Conservation (phyloP, 2,888 invertebrate genomes). For the Aphodius sticticus region DNA sequence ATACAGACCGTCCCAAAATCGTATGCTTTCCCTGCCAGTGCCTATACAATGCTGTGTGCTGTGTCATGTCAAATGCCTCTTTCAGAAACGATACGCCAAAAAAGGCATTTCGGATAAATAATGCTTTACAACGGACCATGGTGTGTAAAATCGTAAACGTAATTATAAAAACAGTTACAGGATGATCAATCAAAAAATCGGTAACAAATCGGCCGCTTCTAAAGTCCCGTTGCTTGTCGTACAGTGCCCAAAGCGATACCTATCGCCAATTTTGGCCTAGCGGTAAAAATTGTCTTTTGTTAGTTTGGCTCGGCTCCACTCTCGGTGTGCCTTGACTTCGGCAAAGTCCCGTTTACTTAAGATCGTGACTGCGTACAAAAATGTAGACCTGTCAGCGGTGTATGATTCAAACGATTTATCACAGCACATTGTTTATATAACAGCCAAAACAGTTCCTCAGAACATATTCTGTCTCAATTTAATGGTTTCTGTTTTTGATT, state of each 20-base stretch:
- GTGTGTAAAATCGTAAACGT: neutral
- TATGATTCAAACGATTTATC: neutral
- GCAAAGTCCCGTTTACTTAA: neutral
- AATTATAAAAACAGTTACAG: constrained; percentile 4
- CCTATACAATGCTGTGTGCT: no score
- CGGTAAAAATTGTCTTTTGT: constrained; percentile 4
- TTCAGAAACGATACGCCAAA: neutral
- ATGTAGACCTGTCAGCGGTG: neutral
- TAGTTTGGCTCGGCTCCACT: neutral
- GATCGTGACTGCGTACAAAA: neutral
- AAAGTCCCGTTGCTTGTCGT: neutral
- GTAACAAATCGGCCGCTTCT: neutral
- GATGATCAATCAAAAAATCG: constrained; percentile 4
- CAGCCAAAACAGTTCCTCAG: neutral
- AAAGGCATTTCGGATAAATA: neutral
- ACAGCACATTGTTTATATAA: neutral
- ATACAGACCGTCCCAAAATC: no score
- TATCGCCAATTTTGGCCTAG: constrained; percentile 4
- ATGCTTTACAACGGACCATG: neutral
- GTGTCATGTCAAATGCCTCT: neutral
- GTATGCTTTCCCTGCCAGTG: no score
- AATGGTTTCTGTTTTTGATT: neutral
- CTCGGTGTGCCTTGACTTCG: neutral
- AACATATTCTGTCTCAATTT: neutral
- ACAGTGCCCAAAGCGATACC: neutral